These are phyloP conservation scores for Diacarnus erythraeanus DNA, from an alignment of 37 sponge, comb jelly and placozoan species.

Conservation along the genomic window DNA sequence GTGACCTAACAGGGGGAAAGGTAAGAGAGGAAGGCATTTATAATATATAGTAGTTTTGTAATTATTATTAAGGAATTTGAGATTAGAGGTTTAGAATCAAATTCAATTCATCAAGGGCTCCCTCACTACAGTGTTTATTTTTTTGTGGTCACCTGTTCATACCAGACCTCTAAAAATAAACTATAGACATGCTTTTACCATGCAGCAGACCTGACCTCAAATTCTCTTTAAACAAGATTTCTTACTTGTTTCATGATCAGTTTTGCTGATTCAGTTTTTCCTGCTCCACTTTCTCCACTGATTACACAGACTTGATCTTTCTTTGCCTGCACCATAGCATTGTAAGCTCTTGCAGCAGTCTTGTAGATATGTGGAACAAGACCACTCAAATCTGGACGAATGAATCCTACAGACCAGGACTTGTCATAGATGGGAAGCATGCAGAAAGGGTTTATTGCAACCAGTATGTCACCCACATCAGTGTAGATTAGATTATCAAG, in stretches of 20 bases:
- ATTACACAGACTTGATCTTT: slow-evolving; percentile 85
- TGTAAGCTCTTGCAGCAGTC: slow-evolving; percentile 64
- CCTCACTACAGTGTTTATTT: too few species aligned
- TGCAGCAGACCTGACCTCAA: too few species aligned
- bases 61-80: too few species aligned
- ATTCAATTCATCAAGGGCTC: too few species aligned
- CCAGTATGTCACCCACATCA: slow-evolving; percentile 80
- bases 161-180: too few species aligned
- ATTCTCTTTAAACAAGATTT: not conserved
- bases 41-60: too few species aligned
- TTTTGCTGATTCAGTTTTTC: slow-evolving; percentile 86
- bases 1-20: too few species aligned
- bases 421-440: slow-evolving; percentile 58
- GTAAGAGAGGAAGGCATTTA: too few species aligned
- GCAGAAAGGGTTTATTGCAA: slow-evolving; percentile 77
- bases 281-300: slow-evolving; percentile 89
- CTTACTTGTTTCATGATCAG: slow-evolving; percentile 73
- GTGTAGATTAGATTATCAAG: slow-evolving; percentile 64
- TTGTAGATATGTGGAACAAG: slow-evolving; percentile 73
- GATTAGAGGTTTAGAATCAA: too few species aligned
- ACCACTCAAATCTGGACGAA: slow-evolving; percentile 17
- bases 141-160: too few species aligned
- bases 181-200: too few species aligned
- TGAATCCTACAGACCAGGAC: slow-evolving; percentile 37
- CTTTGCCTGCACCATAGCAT: slow-evolving; percentile 61